Conservation (phyloP, 2,888 invertebrate genomes). For the Iselma pallidipennis region DNA sequence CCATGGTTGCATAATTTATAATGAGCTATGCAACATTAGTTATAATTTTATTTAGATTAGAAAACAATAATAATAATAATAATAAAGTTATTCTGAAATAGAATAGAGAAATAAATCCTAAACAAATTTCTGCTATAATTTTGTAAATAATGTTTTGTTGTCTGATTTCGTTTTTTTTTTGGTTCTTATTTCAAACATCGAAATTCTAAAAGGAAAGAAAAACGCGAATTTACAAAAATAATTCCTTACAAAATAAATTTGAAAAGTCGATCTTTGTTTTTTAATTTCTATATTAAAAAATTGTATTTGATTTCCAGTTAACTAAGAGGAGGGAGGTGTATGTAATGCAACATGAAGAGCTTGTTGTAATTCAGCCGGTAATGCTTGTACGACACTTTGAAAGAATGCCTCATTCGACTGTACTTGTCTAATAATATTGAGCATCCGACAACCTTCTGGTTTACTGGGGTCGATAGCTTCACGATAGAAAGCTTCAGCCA, state of each 20-base stretch:
- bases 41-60: background rate
- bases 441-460: constrained; percentile 77
- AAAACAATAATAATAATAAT: background rate
- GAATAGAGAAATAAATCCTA: background rate
- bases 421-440: constrained; percentile 83
- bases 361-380: constrained; percentile 80
- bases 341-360: constrained; percentile 76
- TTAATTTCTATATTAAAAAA: constrained; percentile 1
- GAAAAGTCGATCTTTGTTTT: background rate
- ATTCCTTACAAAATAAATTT: constrained; percentile 8
- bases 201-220: background rate
- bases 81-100: background rate
- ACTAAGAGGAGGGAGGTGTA: constrained; percentile 38
- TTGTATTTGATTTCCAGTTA: constrained; percentile 11
- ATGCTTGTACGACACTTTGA: constrained; percentile 59
- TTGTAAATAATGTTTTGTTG: no score
- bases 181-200: no score
- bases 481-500: constrained; percentile 86
- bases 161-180: no score
- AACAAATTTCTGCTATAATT: no score
- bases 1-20: constrained; percentile 34
- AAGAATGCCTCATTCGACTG: constrained; percentile 65
- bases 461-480: constrained; percentile 79
- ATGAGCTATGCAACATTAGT: constrained; percentile 1
- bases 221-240: constrained; percentile 16